Evolutionary conservation across 2,797 vertebrate genomes (phyloP), one percentile per base, ranked within the genome.

Genomic region (Halcyon chelicuti): DNA sequence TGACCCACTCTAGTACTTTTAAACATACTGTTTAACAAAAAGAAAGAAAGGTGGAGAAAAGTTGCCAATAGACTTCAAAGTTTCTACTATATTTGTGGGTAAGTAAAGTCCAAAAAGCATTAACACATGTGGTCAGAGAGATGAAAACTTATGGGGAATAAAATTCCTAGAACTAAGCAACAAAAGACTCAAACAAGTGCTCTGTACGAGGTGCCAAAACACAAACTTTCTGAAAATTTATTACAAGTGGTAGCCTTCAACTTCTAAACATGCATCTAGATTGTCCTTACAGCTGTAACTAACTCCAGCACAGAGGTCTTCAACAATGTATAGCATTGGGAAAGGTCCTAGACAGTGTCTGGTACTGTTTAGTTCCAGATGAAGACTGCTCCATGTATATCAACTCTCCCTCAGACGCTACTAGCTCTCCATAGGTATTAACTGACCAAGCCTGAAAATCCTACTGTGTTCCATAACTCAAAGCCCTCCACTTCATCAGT

Each of bases 91-190:
- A 85, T 85, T 79, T 96, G 46, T 81, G 54, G 42, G 72, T 58
- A 90, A 94, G 40, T 29, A 54, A 80, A 88, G n/a, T 54, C 52
- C 85, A 82, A 73, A 90, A 93, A 52, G 33, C 40, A 57, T 81
- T 67, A 71, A 47, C 26, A 7, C 11, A 35, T 55, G 29, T 47
- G 47, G 67, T 92, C 37, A 66, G 49, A 80, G 39, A 93, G 52
- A 90, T 52, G 54, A 95, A 86, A 95, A 93, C 37, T 79, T 31
- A 54, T 21, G 58, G 25, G 58, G 47, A 97, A 83, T 40, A 95
- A 93, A 66, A 55, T 33, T 90, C 33, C 49, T 37, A 68, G 40
- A 92, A 29, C 37, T 91, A 86, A 87, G 52, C 19, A 89, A 61
- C 33, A 70, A 75, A 89, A 94, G 62, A 29, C 31, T 77, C 72